Base-by-base conservation (phyloP, 2,888 invertebrate species). In the Harpalus rubripes region DNA sequence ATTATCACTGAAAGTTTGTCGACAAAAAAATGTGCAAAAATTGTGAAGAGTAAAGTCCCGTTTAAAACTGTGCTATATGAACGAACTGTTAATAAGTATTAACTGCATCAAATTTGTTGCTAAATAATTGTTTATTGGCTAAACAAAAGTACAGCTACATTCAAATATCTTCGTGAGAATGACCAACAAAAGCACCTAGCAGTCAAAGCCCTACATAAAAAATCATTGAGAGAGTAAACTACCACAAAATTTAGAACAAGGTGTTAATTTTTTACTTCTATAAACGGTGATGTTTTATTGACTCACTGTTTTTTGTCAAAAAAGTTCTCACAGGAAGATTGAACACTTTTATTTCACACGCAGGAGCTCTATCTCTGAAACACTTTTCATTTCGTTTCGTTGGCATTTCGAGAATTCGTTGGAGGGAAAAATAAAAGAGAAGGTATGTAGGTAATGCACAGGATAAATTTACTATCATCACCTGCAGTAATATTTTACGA, bases 221-320 rank as follows among this genome's bases (percentile, higher is more conserved):
- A 63, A 59, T 74, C 18, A 74, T 74, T 74, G 44, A 52, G 22
- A 63, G 61, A 56, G 72, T 72, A 81, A 81, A 81, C 81, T 58
- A 18, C 39, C 44, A 68, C 68, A 58, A 81, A 81, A 81, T 81
- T 81, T 81, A 58, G 72, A 81, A 81, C 81, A 68, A 81, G 81
- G 81, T 81, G 81, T 72, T 81, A 81, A 81, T 81, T 68, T 72
- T n/a, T 72, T 81, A 39, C 61, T 16, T 58, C 81, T 68, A 81
- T 18, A 81, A 68, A 68, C 58, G 39, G 81, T 68, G 81, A 65
- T 81, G 72, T 22, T 81, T 81, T 81, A 81, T 81, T 81, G 81
- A 81, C 81, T 68, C 39, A 52, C 56, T 5, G 44, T 68, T 65
- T 44, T 81, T 68, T 61, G 58, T 58, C 78, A 63, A 81, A 81